phyloP scores from a whole-genome alignment of 1,140 invertebrate species.

The Caerostris darwini region DNA sequence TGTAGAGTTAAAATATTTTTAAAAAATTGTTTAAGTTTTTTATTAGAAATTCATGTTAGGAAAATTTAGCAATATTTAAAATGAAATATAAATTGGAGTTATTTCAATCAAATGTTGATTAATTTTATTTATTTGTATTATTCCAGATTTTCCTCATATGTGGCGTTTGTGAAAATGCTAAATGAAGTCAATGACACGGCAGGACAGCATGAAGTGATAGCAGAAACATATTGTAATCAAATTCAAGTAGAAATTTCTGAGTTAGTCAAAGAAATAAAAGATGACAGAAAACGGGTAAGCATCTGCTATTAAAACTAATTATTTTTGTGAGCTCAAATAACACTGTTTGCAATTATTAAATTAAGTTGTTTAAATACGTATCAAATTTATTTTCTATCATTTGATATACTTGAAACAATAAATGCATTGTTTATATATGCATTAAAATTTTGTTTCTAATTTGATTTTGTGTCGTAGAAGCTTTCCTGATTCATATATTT shows the following conservation, averaged over 20 bases:
- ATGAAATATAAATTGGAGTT: neutral
- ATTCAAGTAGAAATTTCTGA: slow-evolving; percentile 92
- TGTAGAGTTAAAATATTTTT: too few species aligned
- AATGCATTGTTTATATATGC: too few species aligned
- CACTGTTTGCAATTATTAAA: too few species aligned
- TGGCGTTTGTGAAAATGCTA: slow-evolving; percentile 94
- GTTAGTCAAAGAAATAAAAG: slow-evolving; percentile 94
- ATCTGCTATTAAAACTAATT: neutral
- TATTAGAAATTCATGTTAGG: too few species aligned
- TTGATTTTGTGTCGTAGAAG: too few species aligned
- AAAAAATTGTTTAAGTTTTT: too few species aligned
- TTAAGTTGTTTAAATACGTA: too few species aligned
- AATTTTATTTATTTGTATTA: slow-evolving; percentile 13
- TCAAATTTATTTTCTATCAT: too few species aligned
- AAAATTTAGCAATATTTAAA: neutral
- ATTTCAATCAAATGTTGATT: neutral
- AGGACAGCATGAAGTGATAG: slow-evolving; percentile 97
- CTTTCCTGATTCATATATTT: too few species aligned
- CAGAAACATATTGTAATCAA: slow-evolving; percentile 93
- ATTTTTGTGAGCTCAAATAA: too few species aligned
- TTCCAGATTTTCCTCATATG: slow-evolving; percentile 84
- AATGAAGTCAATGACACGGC: slow-evolving; percentile 98
- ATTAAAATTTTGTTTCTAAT: too few species aligned
- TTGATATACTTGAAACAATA: too few species aligned
- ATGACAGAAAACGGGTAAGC: slow-evolving; percentile 92